Evolutionary conservation across 64 coral and sea anemone genomes (phyloP), one percentile per base, ranked within the genome.

Genomic region (Dendrophyllia cribrosa): DNA sequence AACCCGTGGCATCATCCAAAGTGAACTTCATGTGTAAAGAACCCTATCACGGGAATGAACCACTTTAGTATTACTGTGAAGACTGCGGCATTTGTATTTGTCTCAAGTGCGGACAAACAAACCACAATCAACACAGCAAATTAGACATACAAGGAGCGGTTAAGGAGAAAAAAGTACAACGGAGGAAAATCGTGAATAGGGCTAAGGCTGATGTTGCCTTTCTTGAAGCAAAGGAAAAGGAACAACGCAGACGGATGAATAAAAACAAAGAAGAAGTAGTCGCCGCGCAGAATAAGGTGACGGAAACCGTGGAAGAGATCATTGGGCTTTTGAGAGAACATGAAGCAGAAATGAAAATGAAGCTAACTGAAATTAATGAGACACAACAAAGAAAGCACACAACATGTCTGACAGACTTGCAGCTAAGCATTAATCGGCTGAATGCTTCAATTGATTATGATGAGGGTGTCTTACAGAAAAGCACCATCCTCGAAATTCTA

Each of bases 1-100:
- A 12, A 9, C 12, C 53, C 12, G 1, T 56, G 7, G 12, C 53
- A 7, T 56, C 53, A 7, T 5, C 53, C 53, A 56, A 56, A 56
- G 21, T 11, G 67, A 21, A 0, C 10, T 4, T 12, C 23, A 81
- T 81, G 58, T 81, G 78, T 23, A 81, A 81, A 62, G 71, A 46
- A 74, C 34, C 9, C 25, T 81, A 63, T 13, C 78, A 81, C 16
- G 56, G 45, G 55, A 63, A 46, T 44, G 78, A 81, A 63, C 13
- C 0, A 44, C 11, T 81, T 2, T 22, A 81, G 13, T 62, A 81
- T 58, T 81, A 81, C 25, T 81, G 78, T 45, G 6, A 17, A 34
- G 26, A 81, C 17, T 81, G 78, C 26, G 23, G 58, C n/a, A 24
- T 63, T 81, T 63, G 55, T 34, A 81, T 81, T 13, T 81, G 78